Evolutionary conservation across 2,888 invertebrate species (phyloP).

Genomic region (Nowickia ferox): DNA sequence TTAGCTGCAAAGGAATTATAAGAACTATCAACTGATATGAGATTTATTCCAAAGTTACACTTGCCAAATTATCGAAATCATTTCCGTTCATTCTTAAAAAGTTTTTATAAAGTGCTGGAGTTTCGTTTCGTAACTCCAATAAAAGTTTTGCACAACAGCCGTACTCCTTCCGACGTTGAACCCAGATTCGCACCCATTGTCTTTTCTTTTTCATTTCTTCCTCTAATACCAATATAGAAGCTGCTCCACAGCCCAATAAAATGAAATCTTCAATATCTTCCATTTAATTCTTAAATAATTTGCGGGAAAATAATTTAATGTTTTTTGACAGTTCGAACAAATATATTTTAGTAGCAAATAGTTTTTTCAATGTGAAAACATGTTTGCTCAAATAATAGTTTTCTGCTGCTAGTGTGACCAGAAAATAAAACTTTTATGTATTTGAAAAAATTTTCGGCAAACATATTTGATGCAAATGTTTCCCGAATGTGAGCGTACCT

Average conservation of each 20-base stretch:
- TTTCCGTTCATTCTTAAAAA: slow-evolving; percentile 26
- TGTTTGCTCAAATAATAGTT: too few relatives aligned
- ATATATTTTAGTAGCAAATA: neutral
- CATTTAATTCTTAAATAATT: neutral
- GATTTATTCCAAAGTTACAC: neutral
- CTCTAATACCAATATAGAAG: neutral
- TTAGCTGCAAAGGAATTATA: neutral
- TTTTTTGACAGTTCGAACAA: neutral
- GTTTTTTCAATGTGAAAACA: neutral
- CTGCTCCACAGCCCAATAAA: slow-evolving; percentile 31
- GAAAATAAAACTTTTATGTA: too few relatives aligned
- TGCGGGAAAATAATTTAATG: neutral
- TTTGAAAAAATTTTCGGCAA: too few relatives aligned
- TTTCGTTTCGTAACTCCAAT: slow-evolving; percentile 2
- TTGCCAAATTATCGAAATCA: slow-evolving; percentile 32
- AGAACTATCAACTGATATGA: neutral
- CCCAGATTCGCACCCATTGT: slow-evolving; percentile 12
- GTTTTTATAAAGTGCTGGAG: slow-evolving; percentile 34
- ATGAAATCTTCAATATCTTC: slow-evolving; percentile 13
- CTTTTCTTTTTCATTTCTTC: slow-evolving; percentile 23
- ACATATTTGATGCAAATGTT: too few relatives aligned
- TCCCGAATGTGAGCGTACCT: too few relatives aligned
- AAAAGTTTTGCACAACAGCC: slow-evolving; percentile 21
- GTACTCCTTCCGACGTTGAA: slow-evolving; percentile 27
- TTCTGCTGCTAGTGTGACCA: too few relatives aligned